Percentiles rank a stretch among this genome's conserved stretches.
Conservation (phyloP, 2,797 vertebrate species). For the Anas flavirostris region DNA sequence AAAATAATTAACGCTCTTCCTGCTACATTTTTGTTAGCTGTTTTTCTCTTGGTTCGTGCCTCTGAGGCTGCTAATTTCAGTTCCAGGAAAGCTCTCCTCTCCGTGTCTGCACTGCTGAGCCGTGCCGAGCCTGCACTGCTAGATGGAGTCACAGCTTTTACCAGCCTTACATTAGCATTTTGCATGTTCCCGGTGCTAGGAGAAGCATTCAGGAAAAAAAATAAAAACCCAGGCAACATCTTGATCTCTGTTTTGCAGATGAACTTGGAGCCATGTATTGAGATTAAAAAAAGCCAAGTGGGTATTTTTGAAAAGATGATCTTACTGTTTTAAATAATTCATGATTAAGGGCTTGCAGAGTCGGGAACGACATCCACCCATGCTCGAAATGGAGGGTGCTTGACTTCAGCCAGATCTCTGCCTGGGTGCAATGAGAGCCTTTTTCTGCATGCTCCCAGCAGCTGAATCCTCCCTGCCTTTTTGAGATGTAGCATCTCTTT, state of each 20-base stretch:
- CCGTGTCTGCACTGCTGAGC: background rate
- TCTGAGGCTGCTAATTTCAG: constrained; percentile 9
- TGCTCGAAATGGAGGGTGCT: constrained; percentile 35
- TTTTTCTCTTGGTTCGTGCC: background rate
- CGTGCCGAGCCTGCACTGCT: background rate
- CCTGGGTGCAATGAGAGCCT: background rate
- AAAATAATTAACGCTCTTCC: background rate
- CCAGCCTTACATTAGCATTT: background rate
- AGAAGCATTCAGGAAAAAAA: background rate
- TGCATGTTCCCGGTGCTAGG: constrained; percentile 4
- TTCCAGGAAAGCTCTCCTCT: constrained; percentile 2
- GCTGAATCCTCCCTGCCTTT: background rate
- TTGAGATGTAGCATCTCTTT: background rate
- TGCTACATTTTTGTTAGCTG: background rate
- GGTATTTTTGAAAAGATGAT: constrained; percentile 42
- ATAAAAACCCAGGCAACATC: constrained; percentile 21
- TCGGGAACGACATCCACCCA: background rate
- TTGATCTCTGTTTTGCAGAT: constrained; percentile 33
- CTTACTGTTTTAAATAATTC: constrained; percentile 21
- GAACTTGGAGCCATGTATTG: background rate
- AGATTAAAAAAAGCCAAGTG: background rate
- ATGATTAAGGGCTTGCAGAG: background rate
- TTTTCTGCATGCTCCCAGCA: background rate
- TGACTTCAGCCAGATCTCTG: constrained; percentile 26
- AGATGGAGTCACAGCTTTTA: constrained; percentile 18